Evolutionary conservation across 2,888 invertebrate species (phyloP).

Genomic region (Catocala nupta): DNA sequence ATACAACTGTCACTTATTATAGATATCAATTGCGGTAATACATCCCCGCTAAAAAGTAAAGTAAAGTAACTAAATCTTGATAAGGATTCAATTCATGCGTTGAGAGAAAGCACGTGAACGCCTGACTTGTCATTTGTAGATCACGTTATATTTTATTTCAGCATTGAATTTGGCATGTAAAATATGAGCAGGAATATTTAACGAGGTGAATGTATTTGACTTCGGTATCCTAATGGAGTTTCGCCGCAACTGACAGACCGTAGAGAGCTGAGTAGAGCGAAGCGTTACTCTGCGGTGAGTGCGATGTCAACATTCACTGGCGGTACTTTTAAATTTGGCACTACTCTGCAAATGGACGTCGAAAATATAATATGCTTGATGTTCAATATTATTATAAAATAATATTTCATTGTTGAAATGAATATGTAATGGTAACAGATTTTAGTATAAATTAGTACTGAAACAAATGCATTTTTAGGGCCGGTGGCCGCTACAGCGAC

Average conservation of each 20-base stretch:
- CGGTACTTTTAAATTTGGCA: slow-evolving; percentile 8
- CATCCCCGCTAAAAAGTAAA: too few species aligned
- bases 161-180: slow-evolving; percentile 24
- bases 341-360: not conserved
- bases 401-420: too few species aligned
- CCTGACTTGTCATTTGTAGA: not conserved
- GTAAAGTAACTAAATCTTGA: not conserved
- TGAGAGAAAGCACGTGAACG: too few species aligned
- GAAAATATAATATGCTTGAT: not conserved
- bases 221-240: slow-evolving; percentile 61
- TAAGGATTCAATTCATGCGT: not conserved
- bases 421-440: too few species aligned
- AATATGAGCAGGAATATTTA: slow-evolving; percentile 36
- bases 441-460: too few species aligned
- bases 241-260: slow-evolving; percentile 51
- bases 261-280: slow-evolving; percentile 30
- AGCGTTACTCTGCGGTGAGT: slow-evolving; percentile 41
- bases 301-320: slow-evolving; percentile 35
- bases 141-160: not conserved
- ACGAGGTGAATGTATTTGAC: slow-evolving; percentile 46
- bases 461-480: too few species aligned
- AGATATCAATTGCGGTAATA: slow-evolving; percentile 1
- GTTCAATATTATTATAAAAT: too few species aligned
- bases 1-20: not conserved
- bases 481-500: too few species aligned